Evolutionary conservation across 2,797 vertebrate genomes (phyloP), one percentile per base, ranked within the genome.

Genomic region (Syngnathus rostellatus): DNA sequence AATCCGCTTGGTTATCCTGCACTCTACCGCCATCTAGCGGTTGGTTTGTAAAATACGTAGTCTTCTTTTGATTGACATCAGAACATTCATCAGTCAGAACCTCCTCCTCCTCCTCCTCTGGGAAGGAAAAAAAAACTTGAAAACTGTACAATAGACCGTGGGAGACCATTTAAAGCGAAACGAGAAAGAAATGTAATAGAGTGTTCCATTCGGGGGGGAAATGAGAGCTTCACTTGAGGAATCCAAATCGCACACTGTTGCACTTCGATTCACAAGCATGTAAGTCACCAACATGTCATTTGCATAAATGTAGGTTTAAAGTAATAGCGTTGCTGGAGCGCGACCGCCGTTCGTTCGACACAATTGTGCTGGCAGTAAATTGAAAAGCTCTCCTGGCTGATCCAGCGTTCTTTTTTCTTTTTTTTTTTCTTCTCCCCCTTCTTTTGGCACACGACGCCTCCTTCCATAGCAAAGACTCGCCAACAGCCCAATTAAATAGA

Each of bases 401-500:
- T 79, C 69, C 77, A 82, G 81, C 73, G 71, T 63, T 73, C 78
- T 78, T 50, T 50, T 54, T 54, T 38, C 38, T 60, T 45, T 54
- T 38, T 58, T 60, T 45, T 45, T 45, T 2, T 2, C 10, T n/a
- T 23, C 5, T 9, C 17, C 21, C 62, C 12, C 69, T 65, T 57
- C 54, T 58, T 72, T 72, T 89, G 83, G 83, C 85, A 84, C 67
- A 41, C 69, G 48, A 43, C 37, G 65, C 78, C 73, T 85, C 73
- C 80, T 76, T 83, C 72, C 70, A 57, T 12, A 63, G 67, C 72
- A 82, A 55, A 73, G 63, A 80, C 78, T 78, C 78, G 81, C 85
- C 81, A 84, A 81, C 68, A 81, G 81, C 74, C 76, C 84, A 83
- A 87, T 86, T 86, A 86, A 87, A 80, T 83, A 86, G 85, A 89